A percentile compares a stretch with the other conserved stretches of the same genome.
Conservation (phyloP, 1,140 invertebrate species). For the Augochlora pura region DNA sequence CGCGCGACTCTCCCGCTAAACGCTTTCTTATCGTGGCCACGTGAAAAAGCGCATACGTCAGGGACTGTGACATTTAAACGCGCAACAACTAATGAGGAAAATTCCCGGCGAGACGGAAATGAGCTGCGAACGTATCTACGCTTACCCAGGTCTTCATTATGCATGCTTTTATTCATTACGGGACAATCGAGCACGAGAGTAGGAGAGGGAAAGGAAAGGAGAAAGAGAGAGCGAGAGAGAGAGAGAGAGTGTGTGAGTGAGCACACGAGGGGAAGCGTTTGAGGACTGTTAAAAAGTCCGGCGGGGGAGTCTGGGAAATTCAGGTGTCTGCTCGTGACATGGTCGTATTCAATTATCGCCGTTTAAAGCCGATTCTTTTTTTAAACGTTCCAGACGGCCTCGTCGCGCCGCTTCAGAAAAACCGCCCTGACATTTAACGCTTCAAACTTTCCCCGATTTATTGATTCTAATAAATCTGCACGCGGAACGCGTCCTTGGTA, state of each 20-base stretch:
- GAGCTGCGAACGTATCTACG: constrained; percentile 54
- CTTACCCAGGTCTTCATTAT: constrained; percentile 37
- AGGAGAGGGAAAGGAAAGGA: neutral
- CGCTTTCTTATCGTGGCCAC: constrained; percentile 43
- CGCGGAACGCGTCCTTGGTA: too few species aligned
- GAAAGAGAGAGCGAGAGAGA: too few species aligned
- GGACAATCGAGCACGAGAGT: constrained; percentile 47
- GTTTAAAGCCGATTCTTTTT: constrained; percentile 14
- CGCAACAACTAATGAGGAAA: constrained; percentile 61
- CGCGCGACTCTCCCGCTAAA: constrained; percentile 21
- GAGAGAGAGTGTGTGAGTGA: too few species aligned
- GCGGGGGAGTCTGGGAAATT: constrained; percentile 6
- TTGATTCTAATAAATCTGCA: neutral
- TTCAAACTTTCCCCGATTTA: neutral
- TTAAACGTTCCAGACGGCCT: neutral
- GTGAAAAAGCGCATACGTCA: constrained; percentile 44
- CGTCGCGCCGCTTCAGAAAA: neutral
- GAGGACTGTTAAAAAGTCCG: constrained; percentile 21
- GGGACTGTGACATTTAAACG: constrained; percentile 50
- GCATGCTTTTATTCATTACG: constrained; percentile 52
- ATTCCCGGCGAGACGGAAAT: constrained; percentile 58
- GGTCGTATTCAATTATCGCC: constrained; percentile 14
- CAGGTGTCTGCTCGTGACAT: constrained; percentile 11
- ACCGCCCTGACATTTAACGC: constrained; percentile 10
- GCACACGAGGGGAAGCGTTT: neutral